Conservation (phyloP, 2,797 vertebrate genomes). For the Crenuchus spilurus region DNA sequence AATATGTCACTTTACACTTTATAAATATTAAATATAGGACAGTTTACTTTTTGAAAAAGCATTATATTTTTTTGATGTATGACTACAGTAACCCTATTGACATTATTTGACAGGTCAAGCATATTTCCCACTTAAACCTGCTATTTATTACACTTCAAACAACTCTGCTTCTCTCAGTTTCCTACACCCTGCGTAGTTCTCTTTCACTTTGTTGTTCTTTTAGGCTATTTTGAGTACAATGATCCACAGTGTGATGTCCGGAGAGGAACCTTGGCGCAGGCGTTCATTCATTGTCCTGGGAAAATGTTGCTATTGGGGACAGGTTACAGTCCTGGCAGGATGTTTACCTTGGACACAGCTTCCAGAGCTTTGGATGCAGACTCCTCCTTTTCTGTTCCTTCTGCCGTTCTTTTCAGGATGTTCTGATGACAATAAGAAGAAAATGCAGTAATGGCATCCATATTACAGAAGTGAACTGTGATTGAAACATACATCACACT, state of each 20-base stretch:
- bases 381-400: conserved; percentile 79
- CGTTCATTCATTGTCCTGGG: neutral
- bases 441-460: too few relatives aligned
- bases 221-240: conserved; percentile 54
- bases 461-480: too few relatives aligned
- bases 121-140: neutral
- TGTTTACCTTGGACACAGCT: conserved; percentile 85
- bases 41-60: too few relatives aligned
- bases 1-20: too few relatives aligned
- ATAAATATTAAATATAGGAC: too few relatives aligned
- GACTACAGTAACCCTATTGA: neutral
- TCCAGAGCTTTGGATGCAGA: conserved; percentile 83
- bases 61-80: too few relatives aligned
- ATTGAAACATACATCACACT: too few relatives aligned
- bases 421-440: conserved; percentile 72
- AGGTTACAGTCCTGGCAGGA: neutral
- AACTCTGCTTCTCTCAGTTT: neutral
- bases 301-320: conserved; percentile 4
- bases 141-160: neutral
- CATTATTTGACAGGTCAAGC: neutral
- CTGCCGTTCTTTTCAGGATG: conserved; percentile 85
- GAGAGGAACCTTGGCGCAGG: neutral
- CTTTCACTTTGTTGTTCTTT: conserved; percentile 23
- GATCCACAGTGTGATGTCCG: conserved; percentile 10
- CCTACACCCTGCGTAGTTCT: neutral